Base-by-base conservation (phyloP, 2,888 invertebrate genomes). In the Silvanus unidentatus region DNA sequence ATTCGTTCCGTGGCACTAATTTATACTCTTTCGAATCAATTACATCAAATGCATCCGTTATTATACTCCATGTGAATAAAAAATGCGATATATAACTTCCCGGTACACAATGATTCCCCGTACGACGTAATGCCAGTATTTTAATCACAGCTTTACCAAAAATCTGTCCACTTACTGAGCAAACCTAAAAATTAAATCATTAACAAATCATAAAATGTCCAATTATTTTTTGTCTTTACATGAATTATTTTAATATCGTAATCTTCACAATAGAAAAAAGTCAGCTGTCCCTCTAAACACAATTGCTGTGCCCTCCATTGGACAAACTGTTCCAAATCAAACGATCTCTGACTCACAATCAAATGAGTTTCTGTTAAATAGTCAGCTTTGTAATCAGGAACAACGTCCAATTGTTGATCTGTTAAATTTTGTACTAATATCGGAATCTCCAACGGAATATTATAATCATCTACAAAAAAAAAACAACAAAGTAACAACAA, bases 241-340 rank as follows among this genome's bases (percentile, higher is more conserved):
- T 71, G 63, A 43, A 70, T 57, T 49, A 73, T 60, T 63, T 70
- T 70, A 48, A 73, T 68, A 55, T 73, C 72, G 48, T 72, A 73
- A 47, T 73, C 73, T 50, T 70, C 68, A 52, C 71, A 72, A 58
- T 72, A 68, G 34, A 69, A 57, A 53, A 70, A 73, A 52, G 69
- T 65, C 32, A 72, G 50, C 40, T 69, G 63, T 16, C 66, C 62
- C 46, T 72, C 71, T 1, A 61, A 49, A 53, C 73, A 73, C 39
- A 72, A 47, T 48, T 66, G 65, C 50, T 72, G 70, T n/a, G 72
- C 71, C 41, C 66, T 58, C 44, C 66, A 62, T 55, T 72, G 71
- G 44, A 72, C 68, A 53, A 73, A 73, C 49, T 71, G 71, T 55
- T 73, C 73, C 50, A 69, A 71, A 56, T 73, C 73, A 45, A 72